Conservation (phyloP, 2,888 invertebrate genomes). For the Rosalia funebris region DNA sequence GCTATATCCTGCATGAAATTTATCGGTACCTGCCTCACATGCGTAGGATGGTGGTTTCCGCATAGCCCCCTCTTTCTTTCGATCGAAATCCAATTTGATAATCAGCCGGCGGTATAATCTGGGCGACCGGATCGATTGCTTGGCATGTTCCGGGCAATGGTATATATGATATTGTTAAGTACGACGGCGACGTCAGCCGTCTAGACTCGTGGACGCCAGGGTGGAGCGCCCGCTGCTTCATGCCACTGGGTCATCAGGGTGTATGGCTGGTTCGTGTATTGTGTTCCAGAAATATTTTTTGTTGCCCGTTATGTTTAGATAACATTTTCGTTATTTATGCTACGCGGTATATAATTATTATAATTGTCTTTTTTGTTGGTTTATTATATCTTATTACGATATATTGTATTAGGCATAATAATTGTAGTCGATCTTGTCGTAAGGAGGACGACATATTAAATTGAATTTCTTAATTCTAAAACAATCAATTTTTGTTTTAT, state of each 20-base stretch:
- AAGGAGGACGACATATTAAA: no score
- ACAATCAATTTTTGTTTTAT: no score
- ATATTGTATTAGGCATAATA: no score
- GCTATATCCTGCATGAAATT: conserved; percentile 11
- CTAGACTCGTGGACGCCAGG: conserved; percentile 62
- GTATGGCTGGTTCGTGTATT: background rate
- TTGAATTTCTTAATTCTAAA: no score
- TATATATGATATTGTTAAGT: conserved; percentile 46
- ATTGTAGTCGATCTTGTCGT: no score
- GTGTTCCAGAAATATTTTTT: background rate
- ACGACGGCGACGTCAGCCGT: conserved; percentile 57
- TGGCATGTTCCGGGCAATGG: conserved; percentile 55
- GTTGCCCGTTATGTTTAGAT: background rate
- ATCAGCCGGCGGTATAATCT: conserved; percentile 1
- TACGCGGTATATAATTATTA: no score
- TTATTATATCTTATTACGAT: no score
- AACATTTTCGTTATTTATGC: no score
- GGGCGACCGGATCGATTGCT: conserved; percentile 4
- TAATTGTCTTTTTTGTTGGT: no score
- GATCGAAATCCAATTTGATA: conserved; percentile 17
- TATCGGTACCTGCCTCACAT: conserved; percentile 9
- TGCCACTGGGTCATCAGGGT: conserved; percentile 54
- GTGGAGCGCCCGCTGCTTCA: conserved; percentile 54
- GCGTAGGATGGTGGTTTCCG: conserved; percentile 5
- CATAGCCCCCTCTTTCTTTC: conserved; percentile 6